phyloP scores from a whole-genome alignment of 2,797 vertebrate genomes.

The Acestrorhynchus altus region DNA sequence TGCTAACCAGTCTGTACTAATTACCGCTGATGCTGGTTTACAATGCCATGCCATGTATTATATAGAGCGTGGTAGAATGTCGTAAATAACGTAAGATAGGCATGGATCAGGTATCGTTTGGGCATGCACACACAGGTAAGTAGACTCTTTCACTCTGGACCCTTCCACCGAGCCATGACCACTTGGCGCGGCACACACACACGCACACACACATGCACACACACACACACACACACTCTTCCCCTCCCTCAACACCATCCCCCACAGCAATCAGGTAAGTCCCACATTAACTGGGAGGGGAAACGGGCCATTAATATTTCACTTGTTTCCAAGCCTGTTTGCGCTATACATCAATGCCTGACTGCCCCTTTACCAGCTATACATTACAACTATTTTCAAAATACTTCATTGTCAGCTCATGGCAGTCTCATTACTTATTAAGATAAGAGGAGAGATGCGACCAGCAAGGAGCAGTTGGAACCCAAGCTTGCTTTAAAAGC shows the following conservation, averaged over 20 bases:
- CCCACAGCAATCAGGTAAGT: constrained; percentile 85
- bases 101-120: constrained; percentile 41
- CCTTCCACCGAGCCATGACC: constrained; percentile 51
- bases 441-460: constrained; percentile 94
- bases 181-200: constrained; percentile 35
- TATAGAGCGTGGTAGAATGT: constrained; percentile 52
- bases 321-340: constrained; percentile 90
- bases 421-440: constrained; percentile 99
- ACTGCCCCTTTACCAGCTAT: constrained; percentile 93
- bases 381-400: constrained; percentile 99
- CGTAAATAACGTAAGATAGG: constrained; percentile 46
- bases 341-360: constrained; percentile 97
- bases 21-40: constrained; percentile 54
- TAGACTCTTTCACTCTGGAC: constrained; percentile 29
- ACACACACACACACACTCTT: constrained; percentile 41
- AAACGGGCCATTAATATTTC: constrained; percentile 97
- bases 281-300: constrained; percentile 82
- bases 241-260: constrained; percentile 55
- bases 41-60: constrained; percentile 55
- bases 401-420: constrained; percentile 99
- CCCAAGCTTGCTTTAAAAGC: constrained; percentile 88
- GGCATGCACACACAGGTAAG: constrained; percentile 22
- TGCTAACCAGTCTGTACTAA: constrained; percentile 48
- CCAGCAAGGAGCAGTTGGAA: constrained; percentile 82
- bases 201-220: constrained; percentile 32